Evolutionary conservation across 2,797 vertebrate species (phyloP).

Genomic region (Diceros bicornis): DNA sequence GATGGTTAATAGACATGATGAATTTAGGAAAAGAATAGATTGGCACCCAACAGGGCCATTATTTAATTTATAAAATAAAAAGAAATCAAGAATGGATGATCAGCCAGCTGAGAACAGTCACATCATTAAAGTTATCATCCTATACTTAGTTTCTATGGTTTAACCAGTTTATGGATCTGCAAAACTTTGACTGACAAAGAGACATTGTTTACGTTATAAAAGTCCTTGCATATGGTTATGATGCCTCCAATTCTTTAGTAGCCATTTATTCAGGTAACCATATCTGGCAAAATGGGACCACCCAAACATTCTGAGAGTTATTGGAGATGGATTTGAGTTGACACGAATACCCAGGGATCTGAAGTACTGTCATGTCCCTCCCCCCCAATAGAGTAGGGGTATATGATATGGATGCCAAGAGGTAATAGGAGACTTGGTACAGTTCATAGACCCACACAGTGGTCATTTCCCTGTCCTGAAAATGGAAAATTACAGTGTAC

Average conservation of each 20-base stretch:
- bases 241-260: not conserved
- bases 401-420: not conserved
- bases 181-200: not conserved
- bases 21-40: not conserved
- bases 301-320: not conserved
- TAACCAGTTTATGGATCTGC: not conserved
- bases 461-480: not conserved
- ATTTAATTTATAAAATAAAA: slow-evolving; percentile 30
- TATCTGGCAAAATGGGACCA: not conserved
- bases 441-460: not conserved
- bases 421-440: not conserved
- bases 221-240: not conserved
- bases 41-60: not conserved
- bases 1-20: not conserved
- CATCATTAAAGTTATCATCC: not conserved
- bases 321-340: not conserved
- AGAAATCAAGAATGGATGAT: not conserved
- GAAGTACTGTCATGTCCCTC: not conserved
- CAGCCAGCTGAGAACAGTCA: not conserved
- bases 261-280: not conserved
- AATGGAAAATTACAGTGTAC: not conserved
- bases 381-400: accelerated
- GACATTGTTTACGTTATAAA: not conserved
- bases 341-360: not conserved
- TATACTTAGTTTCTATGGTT: not conserved